These are phyloP conservation scores for Petroica traversi DNA, from an alignment of 2,113 vertebrate species.

Conservation along the genomic window DNA sequence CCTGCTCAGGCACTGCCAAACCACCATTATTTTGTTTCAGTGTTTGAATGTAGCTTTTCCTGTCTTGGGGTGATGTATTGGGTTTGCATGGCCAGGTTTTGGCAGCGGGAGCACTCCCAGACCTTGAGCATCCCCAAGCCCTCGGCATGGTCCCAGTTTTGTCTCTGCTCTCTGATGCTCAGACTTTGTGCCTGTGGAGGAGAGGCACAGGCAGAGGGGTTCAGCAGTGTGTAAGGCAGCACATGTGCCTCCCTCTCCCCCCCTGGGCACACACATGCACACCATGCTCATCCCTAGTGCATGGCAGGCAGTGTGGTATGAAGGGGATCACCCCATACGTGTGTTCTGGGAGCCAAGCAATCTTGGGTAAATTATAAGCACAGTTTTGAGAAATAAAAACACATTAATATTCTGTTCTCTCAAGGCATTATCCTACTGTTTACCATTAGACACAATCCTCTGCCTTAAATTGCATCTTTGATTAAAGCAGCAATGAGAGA, in stretches of 20 bases:
- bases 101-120: background rate
- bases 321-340: background rate
- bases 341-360: background rate
- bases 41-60: background rate
- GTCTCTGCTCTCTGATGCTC: background rate
- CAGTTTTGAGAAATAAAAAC: slow-evolving; percentile 62
- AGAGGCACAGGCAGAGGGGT: background rate
- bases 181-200: background rate
- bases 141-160: fast-evolving
- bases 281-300: background rate
- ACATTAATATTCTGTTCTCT: slow-evolving; percentile 68
- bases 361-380: slow-evolving; percentile 20
- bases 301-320: background rate
- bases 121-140: background rate
- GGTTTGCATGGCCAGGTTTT: background rate
- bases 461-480: slow-evolving; percentile 64
- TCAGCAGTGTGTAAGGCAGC: background rate
- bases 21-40: background rate
- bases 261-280: background rate
- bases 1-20: background rate
- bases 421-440: slow-evolving; percentile 63
- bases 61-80: background rate
- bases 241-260: background rate
- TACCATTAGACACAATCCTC: slow-evolving; percentile 59
- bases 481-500: slow-evolving; percentile 64